A percentile compares a stretch with the other conserved stretches of the same genome.
Conservation (phyloP, 2,797 vertebrate species). For the Pantherophis vulpinus region DNA sequence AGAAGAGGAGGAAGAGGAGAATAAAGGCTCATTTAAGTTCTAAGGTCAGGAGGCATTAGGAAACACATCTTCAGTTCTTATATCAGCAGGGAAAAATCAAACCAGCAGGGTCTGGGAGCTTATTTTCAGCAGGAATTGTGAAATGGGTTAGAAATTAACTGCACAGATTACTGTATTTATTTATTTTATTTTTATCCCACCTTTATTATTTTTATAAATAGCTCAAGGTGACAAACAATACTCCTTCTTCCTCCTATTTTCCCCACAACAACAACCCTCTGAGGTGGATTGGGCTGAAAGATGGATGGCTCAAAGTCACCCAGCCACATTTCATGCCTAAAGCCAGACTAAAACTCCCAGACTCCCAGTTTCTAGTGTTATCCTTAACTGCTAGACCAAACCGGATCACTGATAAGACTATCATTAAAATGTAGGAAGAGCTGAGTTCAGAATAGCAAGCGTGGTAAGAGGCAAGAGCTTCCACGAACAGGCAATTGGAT, state of each 20-base stretch:
- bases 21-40: not conserved
- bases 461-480: not conserved
- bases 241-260: not conserved
- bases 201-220: not conserved
- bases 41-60: not conserved
- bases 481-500: not conserved
- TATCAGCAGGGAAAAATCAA: not conserved
- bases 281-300: not conserved
- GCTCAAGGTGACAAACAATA: not conserved
- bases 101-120: not conserved
- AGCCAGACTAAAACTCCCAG: not conserved
- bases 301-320: not conserved
- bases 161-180: not conserved
- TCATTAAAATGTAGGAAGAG: not conserved
- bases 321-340: not conserved
- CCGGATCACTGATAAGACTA: not conserved
- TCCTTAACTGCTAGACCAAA: not conserved
- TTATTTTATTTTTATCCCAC: not conserved
- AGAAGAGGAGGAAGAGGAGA: not conserved
- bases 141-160: not conserved
- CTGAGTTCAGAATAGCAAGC: not conserved
- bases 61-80: not conserved
- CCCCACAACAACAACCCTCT: not conserved
- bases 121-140: not conserved
- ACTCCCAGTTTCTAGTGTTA: not conserved